Evolutionary conservation across 2,888 invertebrate species (phyloP).

Genomic region (Oasisia sp.): DNA sequence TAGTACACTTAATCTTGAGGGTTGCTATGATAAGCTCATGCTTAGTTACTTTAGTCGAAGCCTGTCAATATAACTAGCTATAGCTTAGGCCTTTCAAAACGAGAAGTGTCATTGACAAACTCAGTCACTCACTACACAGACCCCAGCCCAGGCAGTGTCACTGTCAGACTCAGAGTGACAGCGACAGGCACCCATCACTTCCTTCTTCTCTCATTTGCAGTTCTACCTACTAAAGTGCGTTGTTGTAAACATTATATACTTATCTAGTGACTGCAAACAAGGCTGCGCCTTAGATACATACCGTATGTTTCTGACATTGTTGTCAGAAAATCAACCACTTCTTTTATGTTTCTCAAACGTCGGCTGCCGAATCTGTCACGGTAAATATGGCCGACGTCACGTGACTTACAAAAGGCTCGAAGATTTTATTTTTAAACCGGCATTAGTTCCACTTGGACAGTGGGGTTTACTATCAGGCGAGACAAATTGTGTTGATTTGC

Average conservation of each 20-base stretch:
- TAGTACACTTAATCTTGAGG: too few relatives aligned
- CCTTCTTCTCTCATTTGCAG: background rate
- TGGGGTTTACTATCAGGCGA: background rate
- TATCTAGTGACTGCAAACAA: background rate
- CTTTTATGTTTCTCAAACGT: background rate
- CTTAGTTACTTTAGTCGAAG: background rate
- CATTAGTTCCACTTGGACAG: background rate
- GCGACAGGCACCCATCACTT: slow-evolving; percentile 4
- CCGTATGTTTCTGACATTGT: slow-evolving; percentile 45
- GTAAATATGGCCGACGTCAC: slow-evolving; percentile 25
- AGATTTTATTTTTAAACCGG: background rate
- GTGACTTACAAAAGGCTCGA: slow-evolving; percentile 26
- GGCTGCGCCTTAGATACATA: slow-evolving; percentile 26
- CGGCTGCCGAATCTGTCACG: background rate
- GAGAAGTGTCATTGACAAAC: too few relatives aligned
- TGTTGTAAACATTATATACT: background rate
- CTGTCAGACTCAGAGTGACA: background rate
- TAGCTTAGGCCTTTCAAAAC: too few relatives aligned
- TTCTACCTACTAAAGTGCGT: background rate
- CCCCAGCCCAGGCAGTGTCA: background rate
- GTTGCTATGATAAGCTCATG: background rate
- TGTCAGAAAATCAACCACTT: slow-evolving; percentile 17
- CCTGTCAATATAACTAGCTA: background rate
- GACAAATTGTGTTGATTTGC: background rate
- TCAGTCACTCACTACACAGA: too few relatives aligned